Evolutionary conservation across 2,888 invertebrate species (phyloP).

Genomic region (Eupithecia pulchellata): DNA sequence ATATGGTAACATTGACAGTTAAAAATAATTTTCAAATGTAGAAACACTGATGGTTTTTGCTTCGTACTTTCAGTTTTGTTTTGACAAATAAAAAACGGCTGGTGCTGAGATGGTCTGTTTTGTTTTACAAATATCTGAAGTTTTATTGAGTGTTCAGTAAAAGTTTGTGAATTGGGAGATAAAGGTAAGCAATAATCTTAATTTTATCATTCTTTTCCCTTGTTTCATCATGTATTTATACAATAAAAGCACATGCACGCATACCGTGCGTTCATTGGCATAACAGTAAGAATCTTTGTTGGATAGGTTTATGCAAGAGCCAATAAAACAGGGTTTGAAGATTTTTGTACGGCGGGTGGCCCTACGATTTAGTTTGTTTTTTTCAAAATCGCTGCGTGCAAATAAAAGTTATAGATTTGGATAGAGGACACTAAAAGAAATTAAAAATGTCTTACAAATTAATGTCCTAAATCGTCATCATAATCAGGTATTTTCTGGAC

Average conservation of each 20-base stretch:
- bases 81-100: neutral
- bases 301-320: neutral
- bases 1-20: neutral
- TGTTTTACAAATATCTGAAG: neutral
- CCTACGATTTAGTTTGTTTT: too few relatives aligned
- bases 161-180: neutral
- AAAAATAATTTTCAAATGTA: neutral
- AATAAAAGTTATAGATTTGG: too few relatives aligned
- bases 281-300: neutral
- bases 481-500: too few relatives aligned
- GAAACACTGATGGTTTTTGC: neutral
- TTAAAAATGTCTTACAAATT: too few relatives aligned
- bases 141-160: neutral
- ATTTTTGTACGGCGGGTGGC: too few relatives aligned
- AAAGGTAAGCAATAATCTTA: slow-evolving; percentile 1
- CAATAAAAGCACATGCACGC: neutral
- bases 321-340: neutral
- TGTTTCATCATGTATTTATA: neutral
- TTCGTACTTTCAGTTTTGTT: neutral
- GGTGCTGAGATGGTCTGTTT: neutral
- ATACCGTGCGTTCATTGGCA: neutral
- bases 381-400: too few relatives aligned
- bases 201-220: too few relatives aligned
- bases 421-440: too few relatives aligned
- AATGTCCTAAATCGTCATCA: too few relatives aligned